Percentiles rank a stretch among this genome's conserved stretches.
These are phyloP conservation scores for Hippasteria phrygiana DNA, from an alignment of 53 echinoderm and acorn worm species.

Conservation along the genomic window DNA sequence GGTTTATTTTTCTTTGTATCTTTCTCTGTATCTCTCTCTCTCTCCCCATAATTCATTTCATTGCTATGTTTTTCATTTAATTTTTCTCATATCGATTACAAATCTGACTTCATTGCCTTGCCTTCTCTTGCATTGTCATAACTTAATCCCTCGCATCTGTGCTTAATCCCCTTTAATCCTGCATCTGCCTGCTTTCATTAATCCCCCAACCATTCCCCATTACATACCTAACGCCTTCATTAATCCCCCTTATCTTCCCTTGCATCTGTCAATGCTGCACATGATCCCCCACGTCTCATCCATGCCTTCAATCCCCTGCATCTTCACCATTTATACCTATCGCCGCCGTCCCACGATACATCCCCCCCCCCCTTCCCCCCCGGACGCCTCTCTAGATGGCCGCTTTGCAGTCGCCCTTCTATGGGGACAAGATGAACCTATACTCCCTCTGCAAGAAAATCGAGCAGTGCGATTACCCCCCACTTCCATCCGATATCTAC, in stretches of 20 bases:
- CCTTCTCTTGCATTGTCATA: not conserved
- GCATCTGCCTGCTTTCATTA: not conserved
- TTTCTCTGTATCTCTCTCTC: not conserved
- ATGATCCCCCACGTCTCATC: not conserved
- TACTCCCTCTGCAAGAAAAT: slow-evolving; percentile 99
- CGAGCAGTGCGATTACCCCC: slow-evolving; percentile 99
- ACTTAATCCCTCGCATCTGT: slow-evolving; percentile 7
- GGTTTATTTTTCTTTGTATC: slow-evolving; percentile 8
- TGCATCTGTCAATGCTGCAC: slow-evolving; percentile 59
- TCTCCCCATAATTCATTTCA: slow-evolving; percentile 1
- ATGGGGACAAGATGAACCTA: slow-evolving; percentile 99
- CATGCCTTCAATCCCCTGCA: not conserved
- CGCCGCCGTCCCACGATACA: not conserved
- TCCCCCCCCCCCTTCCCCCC: slow-evolving; percentile 3
- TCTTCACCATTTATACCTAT: slow-evolving; percentile 23
- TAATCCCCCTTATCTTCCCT: not conserved
- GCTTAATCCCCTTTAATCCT: not conserved
- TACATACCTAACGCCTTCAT: not conserved
- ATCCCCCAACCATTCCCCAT: not conserved
- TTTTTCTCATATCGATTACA: not conserved
- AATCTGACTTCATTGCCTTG: not conserved
- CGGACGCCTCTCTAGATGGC: slow-evolving; percentile 85
- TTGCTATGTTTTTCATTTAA: not conserved
- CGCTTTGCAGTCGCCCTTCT: slow-evolving; percentile 98
- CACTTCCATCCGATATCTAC: slow-evolving; percentile 96